A percentile compares a stretch with the other conserved stretches of the same genome.
Conservation (phyloP, 2,113 vertebrate species). For the Hassar affinis region DNA sequence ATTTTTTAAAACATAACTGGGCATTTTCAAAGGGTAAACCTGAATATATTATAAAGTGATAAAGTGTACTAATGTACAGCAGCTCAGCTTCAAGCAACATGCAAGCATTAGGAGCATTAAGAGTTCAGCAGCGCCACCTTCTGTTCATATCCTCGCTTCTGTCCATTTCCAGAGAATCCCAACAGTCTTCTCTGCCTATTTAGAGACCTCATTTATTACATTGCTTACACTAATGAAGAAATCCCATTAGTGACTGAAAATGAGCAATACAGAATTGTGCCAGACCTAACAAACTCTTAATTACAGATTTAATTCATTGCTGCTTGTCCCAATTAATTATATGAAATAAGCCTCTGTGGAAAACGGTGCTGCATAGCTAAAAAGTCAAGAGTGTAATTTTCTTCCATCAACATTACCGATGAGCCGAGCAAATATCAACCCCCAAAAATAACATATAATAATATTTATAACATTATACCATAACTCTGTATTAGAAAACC, state of each 20-base stretch:
- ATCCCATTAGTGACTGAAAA: slow-evolving; percentile 25
- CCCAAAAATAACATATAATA: not conserved
- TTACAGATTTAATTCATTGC: slow-evolving; percentile 28
- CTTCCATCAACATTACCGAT: not conserved
- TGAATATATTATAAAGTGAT: not conserved
- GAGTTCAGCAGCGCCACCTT: slow-evolving; percentile 16
- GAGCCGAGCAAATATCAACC: too few relatives aligned
- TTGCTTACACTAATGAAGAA: slow-evolving; percentile 21
- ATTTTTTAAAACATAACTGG: not conserved
- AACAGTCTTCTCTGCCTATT: not conserved
- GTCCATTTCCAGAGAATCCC: not conserved
- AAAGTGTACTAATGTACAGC: not conserved
- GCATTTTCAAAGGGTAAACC: not conserved
- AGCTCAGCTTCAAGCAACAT: not conserved
- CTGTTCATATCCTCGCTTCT: not conserved
- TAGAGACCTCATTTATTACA: slow-evolving; percentile 20
- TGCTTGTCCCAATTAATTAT: slow-evolving; percentile 25
- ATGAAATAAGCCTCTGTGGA: not conserved
- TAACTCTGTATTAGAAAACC: not conserved
- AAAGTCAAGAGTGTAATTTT: slow-evolving; percentile 8
- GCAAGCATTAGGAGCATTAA: slow-evolving; percentile 2
- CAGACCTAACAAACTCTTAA: slow-evolving; percentile 21
- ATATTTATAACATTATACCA: not conserved
- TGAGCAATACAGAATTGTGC: slow-evolving; percentile 12
- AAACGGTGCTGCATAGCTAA: not conserved